Base-by-base conservation (phyloP, 1,140 invertebrate species). In the Lucilia sericata region DNA sequence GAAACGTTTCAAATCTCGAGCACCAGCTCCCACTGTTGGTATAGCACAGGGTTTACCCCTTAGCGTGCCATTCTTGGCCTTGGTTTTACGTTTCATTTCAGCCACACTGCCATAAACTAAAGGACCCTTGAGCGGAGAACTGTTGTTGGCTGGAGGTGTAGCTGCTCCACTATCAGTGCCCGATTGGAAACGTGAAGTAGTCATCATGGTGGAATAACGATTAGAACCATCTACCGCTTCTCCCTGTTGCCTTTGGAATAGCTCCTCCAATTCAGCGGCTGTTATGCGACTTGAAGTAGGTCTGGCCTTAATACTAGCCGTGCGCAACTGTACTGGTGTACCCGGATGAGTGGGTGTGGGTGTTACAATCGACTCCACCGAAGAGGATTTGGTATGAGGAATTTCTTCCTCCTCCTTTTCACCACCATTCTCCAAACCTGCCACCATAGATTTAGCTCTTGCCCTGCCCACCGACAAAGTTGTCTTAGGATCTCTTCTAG, bases 391-490 rank as follows among this genome's bases (percentile, higher is more conserved):
- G 10, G 94, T 93, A 51, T 90, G 89, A 51, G 93, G 88, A n/a
- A 95, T 47, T 17, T 85, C 84, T 10, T 91, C 88, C 49, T 91
- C 86, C 34, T 89, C 89, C 85, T 91, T 91, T 74, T 91, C 89
- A 65, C 92, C 93, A 5, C 92, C 92, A 51, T 92, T 93, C 89
- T 93, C 95, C 85, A 97, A 92, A 70, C 96, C 96, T 17, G 96
- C 96, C 19, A 98, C 96, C 96, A 98, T 96, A 47, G 96, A 97
- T 90, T 96, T 95, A 60, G 97, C 97, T 85, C 96, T 91, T 17
- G 97, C 96, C 70, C 97, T 93, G 19, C 97, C 97, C 82, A 98
- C 97, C 89, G 97, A 98, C 10, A 99, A 92, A 12, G 97, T 98
- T 5, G 98, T 99, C 90, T 96, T 96, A 9, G 98, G 98, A 92